Percentiles rank a stretch among this genome's conserved stretches.
Conservation (phyloP, 1,140 invertebrate genomes). For the Drosophila athabasca region DNA sequence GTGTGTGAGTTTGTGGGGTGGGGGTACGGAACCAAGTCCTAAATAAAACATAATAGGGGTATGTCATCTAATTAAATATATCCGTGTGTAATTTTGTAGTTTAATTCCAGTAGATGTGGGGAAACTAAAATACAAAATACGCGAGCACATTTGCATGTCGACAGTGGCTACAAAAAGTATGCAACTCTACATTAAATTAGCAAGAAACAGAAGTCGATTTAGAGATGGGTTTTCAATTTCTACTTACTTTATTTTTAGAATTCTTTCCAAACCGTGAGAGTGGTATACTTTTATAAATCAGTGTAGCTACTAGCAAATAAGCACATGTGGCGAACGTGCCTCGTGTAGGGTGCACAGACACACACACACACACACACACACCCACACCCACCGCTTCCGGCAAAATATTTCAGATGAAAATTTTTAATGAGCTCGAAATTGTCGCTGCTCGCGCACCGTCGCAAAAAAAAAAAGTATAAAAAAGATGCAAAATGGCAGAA, state of each 20-base stretch:
- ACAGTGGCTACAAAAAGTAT: conserved; percentile 35
- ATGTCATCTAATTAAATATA: conserved; percentile 76
- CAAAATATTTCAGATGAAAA: conserved; percentile 80
- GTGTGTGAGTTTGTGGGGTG: conserved; percentile 1
- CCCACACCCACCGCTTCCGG: conserved; percentile 54
- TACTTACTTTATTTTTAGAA: background rate
- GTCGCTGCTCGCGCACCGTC: conserved; percentile 12
- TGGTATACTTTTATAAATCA: conserved; percentile 23
- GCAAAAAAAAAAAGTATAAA: conserved; percentile 37
- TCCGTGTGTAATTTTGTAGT: conserved; percentile 65
- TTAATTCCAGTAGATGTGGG: conserved; percentile 64
- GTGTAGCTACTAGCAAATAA: conserved; percentile 47
- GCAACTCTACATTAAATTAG: conserved; percentile 2
- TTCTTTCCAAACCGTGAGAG: conserved; percentile 6
- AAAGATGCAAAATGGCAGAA: conserved; percentile 7
- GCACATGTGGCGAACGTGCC: conserved; percentile 36
- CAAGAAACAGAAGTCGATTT: background rate
- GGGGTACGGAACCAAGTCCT: conserved; percentile 20
- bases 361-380: too few species aligned
- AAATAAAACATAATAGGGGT: conserved; percentile 62
- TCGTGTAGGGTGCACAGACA: conserved; percentile 23
- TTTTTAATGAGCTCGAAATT: conserved; percentile 78
- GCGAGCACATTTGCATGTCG: conserved; percentile 4
- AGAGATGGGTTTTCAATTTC: too few species aligned
- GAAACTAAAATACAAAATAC: conserved; percentile 66